A percentile compares a stretch with the other conserved stretches of the same genome.
Conservation (phyloP, 1,140 invertebrate species). For the Saxidomus purpurata region DNA sequence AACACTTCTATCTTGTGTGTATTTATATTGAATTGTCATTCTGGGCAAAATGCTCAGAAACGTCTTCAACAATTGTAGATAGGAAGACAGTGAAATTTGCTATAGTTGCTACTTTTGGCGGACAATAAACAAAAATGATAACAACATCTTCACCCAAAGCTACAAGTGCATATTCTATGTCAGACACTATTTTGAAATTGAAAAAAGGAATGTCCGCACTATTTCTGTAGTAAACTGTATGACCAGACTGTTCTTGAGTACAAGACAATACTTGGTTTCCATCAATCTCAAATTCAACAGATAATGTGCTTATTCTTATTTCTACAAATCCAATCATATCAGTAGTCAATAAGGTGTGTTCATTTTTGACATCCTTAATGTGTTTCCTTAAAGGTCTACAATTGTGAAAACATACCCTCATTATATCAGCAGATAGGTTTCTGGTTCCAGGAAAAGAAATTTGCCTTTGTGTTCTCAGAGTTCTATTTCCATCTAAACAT, state of each 20-base stretch:
- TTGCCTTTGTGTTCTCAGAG: background rate
- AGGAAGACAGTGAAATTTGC: background rate
- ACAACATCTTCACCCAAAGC: background rate
- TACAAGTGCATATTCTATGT: background rate
- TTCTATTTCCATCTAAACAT: slow-evolving; percentile 54
- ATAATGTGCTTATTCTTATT: slow-evolving; percentile 10
- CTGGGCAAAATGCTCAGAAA: background rate
- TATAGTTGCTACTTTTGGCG: background rate
- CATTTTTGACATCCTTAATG: slow-evolving; percentile 46
- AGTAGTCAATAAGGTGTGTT: slow-evolving; percentile 37
- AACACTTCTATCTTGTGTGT: too few relatives aligned
- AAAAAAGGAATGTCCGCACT: background rate
- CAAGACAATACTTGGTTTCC: background rate
- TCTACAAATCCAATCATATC: slow-evolving; percentile 40
- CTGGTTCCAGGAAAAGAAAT: background rate
- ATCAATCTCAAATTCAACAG: background rate
- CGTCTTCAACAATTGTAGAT: background rate
- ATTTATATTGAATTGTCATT: background rate
- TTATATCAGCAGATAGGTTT: background rate
- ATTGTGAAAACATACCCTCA: slow-evolving; percentile 49
- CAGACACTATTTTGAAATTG: background rate
- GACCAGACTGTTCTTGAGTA: background rate
- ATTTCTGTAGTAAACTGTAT: slow-evolving; percentile 28
- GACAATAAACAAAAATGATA: slow-evolving; percentile 13
- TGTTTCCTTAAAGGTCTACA: slow-evolving; percentile 41